These are phyloP conservation scores for Drosophila tristis DNA, from an alignment of 1,140 invertebrate genomes.

Conservation along the genomic window DNA sequence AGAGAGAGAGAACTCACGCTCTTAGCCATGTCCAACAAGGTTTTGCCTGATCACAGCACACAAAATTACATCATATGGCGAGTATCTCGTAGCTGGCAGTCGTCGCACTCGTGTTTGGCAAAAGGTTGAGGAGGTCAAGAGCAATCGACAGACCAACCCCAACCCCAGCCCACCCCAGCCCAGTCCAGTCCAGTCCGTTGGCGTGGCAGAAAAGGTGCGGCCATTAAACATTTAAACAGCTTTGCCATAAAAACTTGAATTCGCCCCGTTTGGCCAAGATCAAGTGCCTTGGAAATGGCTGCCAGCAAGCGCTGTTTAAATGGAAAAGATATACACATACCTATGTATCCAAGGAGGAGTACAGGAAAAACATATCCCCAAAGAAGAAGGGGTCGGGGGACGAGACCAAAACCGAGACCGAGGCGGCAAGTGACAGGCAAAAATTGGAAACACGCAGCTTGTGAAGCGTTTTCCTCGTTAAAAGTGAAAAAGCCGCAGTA, in stretches of 20 bases:
- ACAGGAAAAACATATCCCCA: background rate
- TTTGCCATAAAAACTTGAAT: conserved; percentile 38
- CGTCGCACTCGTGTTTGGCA: too few species aligned
- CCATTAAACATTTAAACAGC: conserved; percentile 53
- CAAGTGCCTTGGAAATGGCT: conserved; percentile 16
- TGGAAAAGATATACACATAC: conserved; percentile 3
- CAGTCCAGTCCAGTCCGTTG: too few species aligned
- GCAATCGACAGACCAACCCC: conserved; percentile 32
- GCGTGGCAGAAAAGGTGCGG: conserved; percentile 35
- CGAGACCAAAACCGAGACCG: conserved; percentile 13
- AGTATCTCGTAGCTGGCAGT: conserved; percentile 5
- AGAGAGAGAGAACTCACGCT: background rate
- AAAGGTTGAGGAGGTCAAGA: conserved; percentile 48
- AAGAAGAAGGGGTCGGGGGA: conserved; percentile 2
- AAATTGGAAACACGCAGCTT: conserved; percentile 68
- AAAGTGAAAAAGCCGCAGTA: conserved; percentile 81
- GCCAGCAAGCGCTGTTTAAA: conserved; percentile 59
- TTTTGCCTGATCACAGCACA: conserved; percentile 22
- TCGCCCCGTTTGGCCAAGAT: conserved; percentile 27
- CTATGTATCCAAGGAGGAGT: too few species aligned
- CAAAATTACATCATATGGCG: conserved; percentile 32
- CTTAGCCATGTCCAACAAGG: conserved; percentile 5
- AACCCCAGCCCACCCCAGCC: too few species aligned
- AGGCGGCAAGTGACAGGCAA: conserved; percentile 50
- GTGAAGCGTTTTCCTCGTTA: conserved; percentile 64